Conservation (phyloP, 2,888 invertebrate species). For the Leptopilina syphax region DNA sequence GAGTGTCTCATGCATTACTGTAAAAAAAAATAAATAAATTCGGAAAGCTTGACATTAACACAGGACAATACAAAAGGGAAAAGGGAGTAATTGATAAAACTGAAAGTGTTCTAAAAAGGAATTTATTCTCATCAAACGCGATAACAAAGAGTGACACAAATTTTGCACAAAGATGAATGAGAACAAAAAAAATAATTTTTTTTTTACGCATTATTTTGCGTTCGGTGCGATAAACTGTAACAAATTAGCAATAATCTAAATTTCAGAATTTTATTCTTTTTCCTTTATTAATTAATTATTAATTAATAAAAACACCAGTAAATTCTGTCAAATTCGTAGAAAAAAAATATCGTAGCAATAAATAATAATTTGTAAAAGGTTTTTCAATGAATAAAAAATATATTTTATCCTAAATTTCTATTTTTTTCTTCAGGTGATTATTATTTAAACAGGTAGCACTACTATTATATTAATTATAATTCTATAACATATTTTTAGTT, state of each 20-base stretch:
- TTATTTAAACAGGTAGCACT: no score
- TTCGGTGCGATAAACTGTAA: slow-evolving; percentile 33
- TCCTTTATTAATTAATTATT: background rate
- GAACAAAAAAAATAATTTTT: background rate
- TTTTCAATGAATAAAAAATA: background rate
- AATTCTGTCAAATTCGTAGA: background rate
- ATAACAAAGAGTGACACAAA: slow-evolving; percentile 39
- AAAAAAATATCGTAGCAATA: background rate
- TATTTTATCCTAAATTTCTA: background rate
- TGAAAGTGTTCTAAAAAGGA: slow-evolving; percentile 58
- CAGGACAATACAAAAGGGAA: slow-evolving; percentile 50
- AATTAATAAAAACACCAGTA: background rate
- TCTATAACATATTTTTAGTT: no score
- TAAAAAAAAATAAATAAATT: background rate
- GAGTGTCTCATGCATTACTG: slow-evolving; percentile 15
- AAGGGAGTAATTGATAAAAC: slow-evolving; percentile 62
- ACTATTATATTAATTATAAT: no score
- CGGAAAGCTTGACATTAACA: slow-evolving; percentile 41
- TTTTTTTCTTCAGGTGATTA: no score
- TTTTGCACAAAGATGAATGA: slow-evolving; percentile 17
- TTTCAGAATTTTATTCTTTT: background rate
- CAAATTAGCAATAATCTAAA: slow-evolving; percentile 3
- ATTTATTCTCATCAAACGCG: slow-evolving; percentile 61
- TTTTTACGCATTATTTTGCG: slow-evolving; percentile 32
- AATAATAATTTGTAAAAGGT: slow-evolving; percentile 6